phyloP scores from a whole-genome alignment of 2,888 invertebrate species.

The Thymelicus lineola region DNA sequence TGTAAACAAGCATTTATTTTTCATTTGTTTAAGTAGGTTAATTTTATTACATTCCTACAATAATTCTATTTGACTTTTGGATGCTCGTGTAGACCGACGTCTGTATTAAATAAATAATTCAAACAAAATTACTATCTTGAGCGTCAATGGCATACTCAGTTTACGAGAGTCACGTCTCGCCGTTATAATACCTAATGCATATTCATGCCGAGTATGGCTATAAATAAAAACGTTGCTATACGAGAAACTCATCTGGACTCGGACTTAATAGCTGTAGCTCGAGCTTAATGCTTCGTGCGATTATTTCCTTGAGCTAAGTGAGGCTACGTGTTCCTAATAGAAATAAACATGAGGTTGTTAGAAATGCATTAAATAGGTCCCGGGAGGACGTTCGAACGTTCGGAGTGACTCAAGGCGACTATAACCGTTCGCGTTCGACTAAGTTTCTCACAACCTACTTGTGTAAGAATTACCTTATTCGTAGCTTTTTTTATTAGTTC shows the following conservation, averaged over 20 bases:
- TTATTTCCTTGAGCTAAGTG: constrained; percentile 16
- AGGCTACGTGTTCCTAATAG: constrained; percentile 5
- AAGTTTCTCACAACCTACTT: background rate
- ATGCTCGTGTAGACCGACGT: background rate
- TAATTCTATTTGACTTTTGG: background rate
- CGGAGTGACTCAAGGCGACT: background rate
- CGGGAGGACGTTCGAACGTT: constrained; percentile 3
- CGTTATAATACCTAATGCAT: constrained; percentile 18
- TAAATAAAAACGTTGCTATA: constrained; percentile 23
- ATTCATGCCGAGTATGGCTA: constrained; percentile 11
- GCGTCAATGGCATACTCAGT: constrained; percentile 9
- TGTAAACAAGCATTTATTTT: no score
- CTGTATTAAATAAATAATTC: background rate
- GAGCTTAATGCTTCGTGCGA: constrained; percentile 22
- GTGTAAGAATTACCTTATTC: background rate
- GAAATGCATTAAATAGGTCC: constrained; percentile 2
- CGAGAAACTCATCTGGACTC: constrained; percentile 13
- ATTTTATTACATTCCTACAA: no score
- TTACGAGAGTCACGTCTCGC: constrained; percentile 13
- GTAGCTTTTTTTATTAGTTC: no score
- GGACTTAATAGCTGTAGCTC: constrained; percentile 18
- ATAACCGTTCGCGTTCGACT: background rate
- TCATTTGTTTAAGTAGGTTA: no score
- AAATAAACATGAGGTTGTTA: constrained; percentile 8
- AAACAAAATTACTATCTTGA: background rate